Conservation (phyloP, 2,888 invertebrate genomes). For the Drosophila buzzatii region DNA sequence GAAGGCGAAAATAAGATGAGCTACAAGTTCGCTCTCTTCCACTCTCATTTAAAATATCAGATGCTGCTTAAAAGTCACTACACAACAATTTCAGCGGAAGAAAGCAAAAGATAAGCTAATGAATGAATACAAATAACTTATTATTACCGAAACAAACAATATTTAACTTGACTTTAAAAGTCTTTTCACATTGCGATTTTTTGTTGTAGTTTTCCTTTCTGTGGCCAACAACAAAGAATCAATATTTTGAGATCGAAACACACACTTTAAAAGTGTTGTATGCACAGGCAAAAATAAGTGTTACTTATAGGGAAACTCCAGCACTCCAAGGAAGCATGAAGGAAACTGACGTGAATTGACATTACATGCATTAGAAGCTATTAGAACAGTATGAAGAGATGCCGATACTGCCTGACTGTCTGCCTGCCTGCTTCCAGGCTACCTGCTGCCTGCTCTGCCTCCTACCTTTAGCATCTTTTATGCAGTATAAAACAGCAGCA, state of each 20-base stretch:
- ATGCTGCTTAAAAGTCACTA: background rate
- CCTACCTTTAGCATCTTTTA: slow-evolving; percentile 41
- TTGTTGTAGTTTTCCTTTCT: background rate
- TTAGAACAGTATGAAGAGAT: slow-evolving; percentile 58
- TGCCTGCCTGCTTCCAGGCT: background rate
- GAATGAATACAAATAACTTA: background rate
- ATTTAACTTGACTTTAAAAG: background rate
- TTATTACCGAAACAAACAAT: background rate
- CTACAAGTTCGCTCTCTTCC: background rate
- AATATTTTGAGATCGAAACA: slow-evolving; percentile 50
- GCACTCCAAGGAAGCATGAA: slow-evolving; percentile 35
- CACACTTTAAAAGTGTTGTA: slow-evolving; percentile 32
- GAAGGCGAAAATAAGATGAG: slow-evolving; percentile 37
- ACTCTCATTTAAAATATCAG: background rate
- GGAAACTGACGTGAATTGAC: slow-evolving; percentile 76
- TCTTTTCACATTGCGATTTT: background rate
- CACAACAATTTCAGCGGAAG: background rate
- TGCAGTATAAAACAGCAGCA: slow-evolving; percentile 57
- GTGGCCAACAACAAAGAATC: slow-evolving; percentile 42
- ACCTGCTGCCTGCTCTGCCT: slow-evolving; percentile 9
- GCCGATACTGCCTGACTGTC: slow-evolving; percentile 20
- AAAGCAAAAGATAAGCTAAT: background rate
- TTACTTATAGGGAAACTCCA: slow-evolving; percentile 10
- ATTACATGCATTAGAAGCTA: slow-evolving; percentile 79
- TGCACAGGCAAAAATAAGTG: slow-evolving; percentile 21